These are phyloP conservation scores for Acanthosepion lycidas DNA, from an alignment of 2,888 invertebrate species.

Conservation along the genomic window DNA sequence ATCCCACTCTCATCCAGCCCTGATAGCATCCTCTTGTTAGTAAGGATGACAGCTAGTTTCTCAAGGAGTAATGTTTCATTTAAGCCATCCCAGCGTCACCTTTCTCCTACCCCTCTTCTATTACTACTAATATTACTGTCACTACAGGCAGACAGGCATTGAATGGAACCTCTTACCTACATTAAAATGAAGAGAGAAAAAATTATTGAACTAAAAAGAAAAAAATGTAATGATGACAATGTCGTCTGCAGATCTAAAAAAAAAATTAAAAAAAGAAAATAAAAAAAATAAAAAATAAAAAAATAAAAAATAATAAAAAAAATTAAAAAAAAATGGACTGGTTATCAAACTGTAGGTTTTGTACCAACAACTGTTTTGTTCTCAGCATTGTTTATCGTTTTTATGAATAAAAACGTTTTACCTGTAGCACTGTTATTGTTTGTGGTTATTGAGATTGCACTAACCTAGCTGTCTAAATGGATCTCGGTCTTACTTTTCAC, in stretches of 20 bases:
- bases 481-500: not conserved
- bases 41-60: slow-evolving; percentile 6
- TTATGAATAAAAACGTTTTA: slow-evolving; percentile 49
- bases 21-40: slow-evolving; percentile 12
- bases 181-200: not conserved
- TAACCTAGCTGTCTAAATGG: slow-evolving; percentile 14
- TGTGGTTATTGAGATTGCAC: slow-evolving; percentile 40
- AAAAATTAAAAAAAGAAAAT: not conserved
- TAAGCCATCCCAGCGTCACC: not conserved
- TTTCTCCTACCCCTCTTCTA: not conserved
- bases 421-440: slow-evolving; percentile 47
- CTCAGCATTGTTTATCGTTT: slow-evolving; percentile 48
- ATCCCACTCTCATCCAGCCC: not conserved
- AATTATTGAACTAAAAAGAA: not conserved
- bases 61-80: slow-evolving; percentile 2
- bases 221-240: slow-evolving; percentile 33
- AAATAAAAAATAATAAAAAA: too few relatives aligned
- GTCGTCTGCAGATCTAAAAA: slow-evolving; percentile 42
- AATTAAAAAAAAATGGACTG: not conserved
- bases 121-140: not conserved
- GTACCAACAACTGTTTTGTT: slow-evolving; percentile 49
- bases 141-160: slow-evolving; percentile 24
- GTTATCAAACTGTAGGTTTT: slow-evolving; percentile 47
- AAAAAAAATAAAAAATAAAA: too few relatives aligned
- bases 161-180: slow-evolving; percentile 10